These are phyloP conservation scores for Cyprinodon diabolis DNA, from an alignment of 2,797 vertebrate species.

Conservation along the genomic window DNA sequence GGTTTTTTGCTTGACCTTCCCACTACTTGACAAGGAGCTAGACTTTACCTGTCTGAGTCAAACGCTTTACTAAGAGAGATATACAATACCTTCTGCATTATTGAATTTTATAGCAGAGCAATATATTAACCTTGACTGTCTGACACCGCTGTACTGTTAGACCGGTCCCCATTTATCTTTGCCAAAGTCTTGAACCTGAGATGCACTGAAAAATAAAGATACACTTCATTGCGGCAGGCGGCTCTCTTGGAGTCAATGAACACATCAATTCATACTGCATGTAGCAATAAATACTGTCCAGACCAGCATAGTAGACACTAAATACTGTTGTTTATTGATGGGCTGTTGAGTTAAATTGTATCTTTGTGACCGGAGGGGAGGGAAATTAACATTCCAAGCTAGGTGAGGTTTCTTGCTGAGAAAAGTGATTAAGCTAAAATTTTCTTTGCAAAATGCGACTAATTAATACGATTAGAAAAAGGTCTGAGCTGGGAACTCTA, in stretches of 20 bases:
- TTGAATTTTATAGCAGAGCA: conserved; percentile 43
- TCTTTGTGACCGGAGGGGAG: not conserved
- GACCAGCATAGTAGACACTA: conserved; percentile 13
- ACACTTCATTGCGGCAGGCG: conserved; percentile 31
- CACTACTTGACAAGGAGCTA: conserved; percentile 44
- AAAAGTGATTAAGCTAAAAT: not conserved
- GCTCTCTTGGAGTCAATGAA: conserved; percentile 30
- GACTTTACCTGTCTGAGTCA: conserved; percentile 83
- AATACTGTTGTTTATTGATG: conserved; percentile 26
- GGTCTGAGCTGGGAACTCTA: not conserved
- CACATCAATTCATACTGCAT: conserved; percentile 31
- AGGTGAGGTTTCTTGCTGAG: not conserved
- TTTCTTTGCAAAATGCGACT: not conserved
- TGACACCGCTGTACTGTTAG: conserved; percentile 71
- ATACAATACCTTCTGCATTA: conserved; percentile 21
- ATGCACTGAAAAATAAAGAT: conserved; percentile 64
- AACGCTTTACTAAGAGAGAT: conserved; percentile 72
- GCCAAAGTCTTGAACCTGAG: conserved; percentile 88
- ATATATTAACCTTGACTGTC: conserved; percentile 48
- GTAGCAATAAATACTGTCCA: conserved; percentile 34
- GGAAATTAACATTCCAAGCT: not conserved
- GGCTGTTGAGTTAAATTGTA: not conserved
- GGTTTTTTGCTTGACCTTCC: conserved; percentile 31
- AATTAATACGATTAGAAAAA: not conserved
- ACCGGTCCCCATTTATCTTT: conserved; percentile 88